phyloP scores from a whole-genome alignment of 1,140 invertebrate genomes.

The Drosophila eugracilis region DNA sequence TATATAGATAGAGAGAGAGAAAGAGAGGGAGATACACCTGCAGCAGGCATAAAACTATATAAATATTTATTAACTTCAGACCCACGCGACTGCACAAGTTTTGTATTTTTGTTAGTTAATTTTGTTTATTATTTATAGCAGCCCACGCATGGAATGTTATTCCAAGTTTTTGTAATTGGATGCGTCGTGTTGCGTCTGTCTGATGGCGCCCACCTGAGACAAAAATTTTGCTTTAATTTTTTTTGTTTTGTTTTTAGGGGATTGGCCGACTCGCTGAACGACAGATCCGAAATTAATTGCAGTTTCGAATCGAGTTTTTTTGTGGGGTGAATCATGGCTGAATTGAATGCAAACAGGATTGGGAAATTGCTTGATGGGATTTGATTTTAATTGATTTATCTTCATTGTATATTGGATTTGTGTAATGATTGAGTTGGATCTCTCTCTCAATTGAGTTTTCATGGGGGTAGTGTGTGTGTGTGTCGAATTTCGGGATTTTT shows the following conservation, averaged over 20 bases:
- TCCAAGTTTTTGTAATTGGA: slow-evolving; percentile 67
- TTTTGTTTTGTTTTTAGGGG: slow-evolving; percentile 32
- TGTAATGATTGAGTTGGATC: slow-evolving; percentile 49
- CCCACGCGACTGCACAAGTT: slow-evolving; percentile 61
- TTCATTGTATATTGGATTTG: slow-evolving; percentile 70
- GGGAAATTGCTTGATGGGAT: slow-evolving; percentile 51
- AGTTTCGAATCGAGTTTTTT: slow-evolving; percentile 19
- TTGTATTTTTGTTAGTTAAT: slow-evolving; percentile 63
- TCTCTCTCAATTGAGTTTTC: slow-evolving; percentile 45
- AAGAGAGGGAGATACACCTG: slow-evolving; percentile 62
- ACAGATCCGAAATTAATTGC: slow-evolving; percentile 64
- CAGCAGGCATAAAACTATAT: slow-evolving; percentile 39
- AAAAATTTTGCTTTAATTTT: slow-evolving; percentile 45
- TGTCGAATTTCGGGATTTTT: slow-evolving; percentile 5
- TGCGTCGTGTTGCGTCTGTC: slow-evolving; percentile 56
- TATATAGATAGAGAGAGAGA: neutral
- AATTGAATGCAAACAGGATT: slow-evolving; percentile 43
- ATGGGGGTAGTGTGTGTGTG: slow-evolving; percentile 24
- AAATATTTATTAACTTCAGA: slow-evolving; percentile 68
- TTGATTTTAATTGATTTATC: slow-evolving; percentile 76
- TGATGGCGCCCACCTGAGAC: slow-evolving; percentile 60
- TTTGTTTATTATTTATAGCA: slow-evolving; percentile 50
- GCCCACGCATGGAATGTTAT: slow-evolving; percentile 55
- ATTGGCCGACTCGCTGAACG: slow-evolving; percentile 55
- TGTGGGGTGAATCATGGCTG: slow-evolving; percentile 51